Base-by-base conservation (phyloP, 1,140 invertebrate species). In the Euura saliciscinereae region DNA sequence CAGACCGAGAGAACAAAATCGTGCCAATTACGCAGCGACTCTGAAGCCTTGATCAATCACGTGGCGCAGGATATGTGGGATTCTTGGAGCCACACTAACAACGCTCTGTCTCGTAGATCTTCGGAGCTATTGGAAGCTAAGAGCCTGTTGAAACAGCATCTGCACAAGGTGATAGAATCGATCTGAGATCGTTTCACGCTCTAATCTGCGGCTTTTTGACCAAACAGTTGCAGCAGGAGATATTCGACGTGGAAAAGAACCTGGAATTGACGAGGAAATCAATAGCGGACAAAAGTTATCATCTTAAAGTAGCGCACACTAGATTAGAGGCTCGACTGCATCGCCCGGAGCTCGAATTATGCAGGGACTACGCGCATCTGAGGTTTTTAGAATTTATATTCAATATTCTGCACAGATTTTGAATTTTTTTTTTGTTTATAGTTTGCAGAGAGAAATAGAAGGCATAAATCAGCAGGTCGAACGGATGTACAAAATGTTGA, bases 1-100 rank as follows among this genome's bases (percentile, higher is more conserved):
- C 96, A 97, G 88, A 91, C 91, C 5, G 96, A 97, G 84, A 89
- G 97, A 64, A 92, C 93, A 43, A 93, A 92, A 79, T 94, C 95
- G 2, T 90, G 93, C 73, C 94, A 97, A 84, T 89, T 97, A 77
- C 89, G 95, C 4, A 86, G 88, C 13, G 94, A 95, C 79, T 91
- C 94, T 28, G 96, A 98, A 76, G 92, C 93, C 79, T 86, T 95
- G 68, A 92, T 98, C 7, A 94, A 95, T 82, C 90, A 93, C 71
- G 92, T 94, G 46, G 92, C 95, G 46, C 93, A 93, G 79, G 92
- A 96, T 78, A 95, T 97, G 83, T 98, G 96, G 96, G 94, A 95
- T 84, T 90, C 93, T 73, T 98, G 96, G 95, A 96, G 93, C 81
- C 92, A 91, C 77, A 94, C 94, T 0, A 97, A 97, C 83, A 95